Conservation (phyloP, 2,888 invertebrate species). For the Cheilosia urbana region DNA sequence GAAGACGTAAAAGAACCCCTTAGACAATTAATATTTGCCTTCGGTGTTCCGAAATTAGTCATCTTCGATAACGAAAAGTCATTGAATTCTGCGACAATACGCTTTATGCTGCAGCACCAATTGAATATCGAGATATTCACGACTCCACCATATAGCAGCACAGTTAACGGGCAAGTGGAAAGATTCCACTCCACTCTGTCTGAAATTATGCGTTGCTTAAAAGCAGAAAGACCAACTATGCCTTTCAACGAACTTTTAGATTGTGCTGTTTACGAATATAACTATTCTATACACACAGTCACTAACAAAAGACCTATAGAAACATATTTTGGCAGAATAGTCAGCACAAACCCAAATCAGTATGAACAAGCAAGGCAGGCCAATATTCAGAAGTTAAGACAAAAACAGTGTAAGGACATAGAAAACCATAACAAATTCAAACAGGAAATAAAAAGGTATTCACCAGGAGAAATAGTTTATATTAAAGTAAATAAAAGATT, state of each 20-base stretch:
- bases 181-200: conserved; percentile 40
- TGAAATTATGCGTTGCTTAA: conserved; percentile 36
- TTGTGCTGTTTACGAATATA: conserved; percentile 39
- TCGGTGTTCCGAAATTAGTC: conserved; percentile 28
- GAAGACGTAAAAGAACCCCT: conserved; percentile 24
- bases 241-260: conserved; percentile 14
- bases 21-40: conserved; percentile 27
- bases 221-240: not conserved
- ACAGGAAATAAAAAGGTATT: too few species aligned
- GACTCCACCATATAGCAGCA: conserved; percentile 26
- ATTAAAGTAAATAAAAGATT: too few species aligned
- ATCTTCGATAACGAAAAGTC: conserved; percentile 38
- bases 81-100: conserved; percentile 26
- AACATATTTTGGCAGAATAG: too few species aligned
- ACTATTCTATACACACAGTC: not conserved
- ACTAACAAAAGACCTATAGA: too few species aligned
- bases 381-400: too few species aligned
- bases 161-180: conserved; percentile 40
- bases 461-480: too few species aligned
- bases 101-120: conserved; percentile 26
- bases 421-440: too few species aligned
- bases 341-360: too few species aligned
- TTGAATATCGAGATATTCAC: conserved; percentile 11
- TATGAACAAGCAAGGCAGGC: too few species aligned
- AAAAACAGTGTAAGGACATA: too few species aligned